A percentile compares a stretch with the other conserved stretches of the same genome.
phyloP scores from a whole-genome alignment of 2,113 vertebrate species.

The Ancistrus triradiatus region DNA sequence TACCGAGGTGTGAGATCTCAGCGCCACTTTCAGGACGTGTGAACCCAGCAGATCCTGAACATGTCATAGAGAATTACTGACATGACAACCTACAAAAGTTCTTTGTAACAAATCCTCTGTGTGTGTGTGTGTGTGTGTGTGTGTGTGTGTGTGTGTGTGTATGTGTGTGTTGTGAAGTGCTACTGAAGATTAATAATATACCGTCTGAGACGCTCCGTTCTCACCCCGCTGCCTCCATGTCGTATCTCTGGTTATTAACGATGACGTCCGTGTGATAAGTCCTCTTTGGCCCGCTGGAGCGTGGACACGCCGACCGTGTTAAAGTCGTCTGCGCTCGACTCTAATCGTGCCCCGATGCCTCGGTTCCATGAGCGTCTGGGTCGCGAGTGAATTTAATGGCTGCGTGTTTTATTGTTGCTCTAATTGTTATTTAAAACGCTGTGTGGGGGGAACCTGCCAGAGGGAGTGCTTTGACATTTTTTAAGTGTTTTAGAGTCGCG shows the following conservation, averaged over 20 bases:
- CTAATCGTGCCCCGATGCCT: not conserved
- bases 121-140: no score
- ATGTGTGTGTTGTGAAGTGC: not conserved
- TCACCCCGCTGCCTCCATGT: not conserved
- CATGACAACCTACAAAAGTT: no score
- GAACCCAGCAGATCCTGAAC: no score
- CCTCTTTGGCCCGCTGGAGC: not conserved
- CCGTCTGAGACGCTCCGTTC: not conserved
- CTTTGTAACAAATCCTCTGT: no score
- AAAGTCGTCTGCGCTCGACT: not conserved
- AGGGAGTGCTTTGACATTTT: conserved; percentile 15
- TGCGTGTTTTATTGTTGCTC: conserved; percentile 11
- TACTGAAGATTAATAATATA: not conserved
- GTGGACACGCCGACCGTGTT: not conserved
- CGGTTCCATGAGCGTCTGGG: not conserved
- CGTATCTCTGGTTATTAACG: not conserved
- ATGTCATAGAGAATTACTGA: no score
- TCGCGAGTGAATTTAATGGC: not conserved
- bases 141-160: no score
- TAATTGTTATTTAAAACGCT: conserved; percentile 35
- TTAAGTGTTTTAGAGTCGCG: no score
- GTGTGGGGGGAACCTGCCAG: not conserved
- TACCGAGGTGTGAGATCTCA: no score
- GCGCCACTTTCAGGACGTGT: no score
- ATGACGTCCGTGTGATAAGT: not conserved